A percentile compares a stretch with the other conserved stretches of the same genome.
Conservation (phyloP, 2,797 vertebrate species). For the Pseudotriccus pelzelni region DNA sequence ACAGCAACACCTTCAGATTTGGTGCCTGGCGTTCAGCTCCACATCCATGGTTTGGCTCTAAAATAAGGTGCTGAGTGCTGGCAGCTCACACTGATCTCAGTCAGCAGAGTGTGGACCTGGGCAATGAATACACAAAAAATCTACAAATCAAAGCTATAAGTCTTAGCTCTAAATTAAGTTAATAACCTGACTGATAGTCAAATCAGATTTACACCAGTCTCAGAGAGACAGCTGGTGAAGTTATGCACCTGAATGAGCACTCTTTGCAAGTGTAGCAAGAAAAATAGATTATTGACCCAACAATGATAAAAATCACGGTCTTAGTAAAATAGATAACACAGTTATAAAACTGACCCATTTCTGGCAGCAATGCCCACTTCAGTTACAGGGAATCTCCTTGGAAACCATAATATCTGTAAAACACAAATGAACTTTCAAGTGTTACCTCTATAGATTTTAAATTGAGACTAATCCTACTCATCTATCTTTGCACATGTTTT, state of each 20-base stretch:
- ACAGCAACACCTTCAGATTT: background rate
- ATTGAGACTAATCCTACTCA: background rate
- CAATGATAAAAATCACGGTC: background rate
- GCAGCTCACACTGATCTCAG: background rate
- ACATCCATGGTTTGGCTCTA: background rate
- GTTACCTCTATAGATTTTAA: background rate
- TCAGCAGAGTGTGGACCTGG: background rate
- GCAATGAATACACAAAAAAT: background rate
- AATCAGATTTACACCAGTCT: background rate
- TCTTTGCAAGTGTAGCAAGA: background rate
- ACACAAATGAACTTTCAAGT: background rate
- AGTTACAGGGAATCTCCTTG: background rate
- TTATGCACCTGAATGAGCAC: background rate
- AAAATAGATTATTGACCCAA: background rate
- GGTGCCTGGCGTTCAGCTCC: background rate
- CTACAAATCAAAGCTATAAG: background rate
- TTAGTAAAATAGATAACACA: background rate
- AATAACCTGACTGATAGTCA: background rate
- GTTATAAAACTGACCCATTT: background rate
- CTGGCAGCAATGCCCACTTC: background rate
- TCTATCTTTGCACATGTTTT: background rate
- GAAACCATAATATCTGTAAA: background rate
- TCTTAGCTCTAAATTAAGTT: background rate
- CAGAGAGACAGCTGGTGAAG: background rate
- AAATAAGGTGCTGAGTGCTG: background rate